Conservation (phyloP, 2,888 invertebrate species). For the Halictus ligatus region DNA sequence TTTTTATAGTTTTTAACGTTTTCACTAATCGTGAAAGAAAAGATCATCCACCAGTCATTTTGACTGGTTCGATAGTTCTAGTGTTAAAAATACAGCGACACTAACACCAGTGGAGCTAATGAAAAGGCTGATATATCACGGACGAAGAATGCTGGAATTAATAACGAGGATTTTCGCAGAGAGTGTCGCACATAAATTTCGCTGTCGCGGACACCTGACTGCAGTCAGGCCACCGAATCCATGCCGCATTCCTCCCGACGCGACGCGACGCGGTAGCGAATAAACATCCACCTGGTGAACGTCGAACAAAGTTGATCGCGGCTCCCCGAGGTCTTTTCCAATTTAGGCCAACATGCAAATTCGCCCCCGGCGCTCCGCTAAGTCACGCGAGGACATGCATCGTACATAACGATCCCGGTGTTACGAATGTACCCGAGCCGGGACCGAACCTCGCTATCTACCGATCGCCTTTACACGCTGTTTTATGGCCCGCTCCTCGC, state of each 20-base stretch:
- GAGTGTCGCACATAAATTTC: background rate
- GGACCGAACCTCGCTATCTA: slow-evolving; percentile 28
- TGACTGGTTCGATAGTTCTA: no score
- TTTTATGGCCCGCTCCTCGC: background rate
- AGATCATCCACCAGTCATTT: no score
- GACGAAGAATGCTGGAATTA: background rate
- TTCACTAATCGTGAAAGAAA: no score
- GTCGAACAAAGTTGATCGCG: slow-evolving; percentile 26
- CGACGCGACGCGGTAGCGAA: slow-evolving; percentile 14
- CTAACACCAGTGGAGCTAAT: background rate
- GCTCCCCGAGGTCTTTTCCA: slow-evolving; percentile 39
- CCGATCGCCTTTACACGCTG: slow-evolving; percentile 22
- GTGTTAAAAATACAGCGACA: no score
- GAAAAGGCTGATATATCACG: background rate
- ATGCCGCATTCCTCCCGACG: slow-evolving; percentile 16
- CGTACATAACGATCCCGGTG: slow-evolving; percentile 32
- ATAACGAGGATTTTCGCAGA: background rate
- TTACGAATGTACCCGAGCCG: slow-evolving; percentile 11
- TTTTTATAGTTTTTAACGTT: no score
- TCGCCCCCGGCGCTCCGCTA: slow-evolving; percentile 25
- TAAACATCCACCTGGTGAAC: slow-evolving; percentile 41
- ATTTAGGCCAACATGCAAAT: slow-evolving; percentile 58
- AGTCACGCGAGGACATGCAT: slow-evolving; percentile 47
- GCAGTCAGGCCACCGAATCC: slow-evolving; percentile 28
- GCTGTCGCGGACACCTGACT: slow-evolving; percentile 13